Percentiles rank a stretch among this genome's conserved stretches.
Conservation (phyloP, 2,113 vertebrate genomes). For the Harpagus bidentatus region DNA sequence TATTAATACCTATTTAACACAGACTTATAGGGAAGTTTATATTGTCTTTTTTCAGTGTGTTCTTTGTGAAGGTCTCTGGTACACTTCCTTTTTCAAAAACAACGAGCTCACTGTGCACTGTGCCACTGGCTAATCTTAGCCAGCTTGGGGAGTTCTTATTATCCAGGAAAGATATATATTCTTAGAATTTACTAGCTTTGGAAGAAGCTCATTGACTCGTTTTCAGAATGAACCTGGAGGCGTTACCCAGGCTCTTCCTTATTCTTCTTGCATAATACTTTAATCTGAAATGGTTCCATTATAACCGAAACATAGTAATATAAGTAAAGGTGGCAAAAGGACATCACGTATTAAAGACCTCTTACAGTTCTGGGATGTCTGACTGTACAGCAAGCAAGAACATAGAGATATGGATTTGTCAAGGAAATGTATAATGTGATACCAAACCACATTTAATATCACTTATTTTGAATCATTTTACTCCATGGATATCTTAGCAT, state of each 20-base stretch:
- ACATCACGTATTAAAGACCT: neutral
- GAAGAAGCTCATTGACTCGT: neutral
- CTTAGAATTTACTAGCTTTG: neutral
- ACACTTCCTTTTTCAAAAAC: neutral
- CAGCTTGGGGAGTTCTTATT: neutral
- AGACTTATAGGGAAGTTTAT: neutral
- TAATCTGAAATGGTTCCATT: neutral
- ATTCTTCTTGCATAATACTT: neutral
- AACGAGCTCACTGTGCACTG: neutral
- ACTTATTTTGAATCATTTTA: neutral
- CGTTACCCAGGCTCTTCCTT: neutral
- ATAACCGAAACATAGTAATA: neutral
- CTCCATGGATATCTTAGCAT: neutral
- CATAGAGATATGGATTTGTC: neutral
- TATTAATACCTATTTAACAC: neutral
- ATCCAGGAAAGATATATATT: neutral
- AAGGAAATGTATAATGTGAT: neutral
- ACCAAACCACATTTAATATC: neutral
- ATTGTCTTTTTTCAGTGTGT: neutral
- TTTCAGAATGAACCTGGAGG: neutral
- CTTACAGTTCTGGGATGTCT: neutral
- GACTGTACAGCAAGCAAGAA: neutral
- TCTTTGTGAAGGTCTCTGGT: neutral
- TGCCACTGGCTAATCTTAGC: neutral
- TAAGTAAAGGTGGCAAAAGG: neutral